Conservation (phyloP, 2,888 invertebrate genomes). For the Scotopteryx bipunctaria region DNA sequence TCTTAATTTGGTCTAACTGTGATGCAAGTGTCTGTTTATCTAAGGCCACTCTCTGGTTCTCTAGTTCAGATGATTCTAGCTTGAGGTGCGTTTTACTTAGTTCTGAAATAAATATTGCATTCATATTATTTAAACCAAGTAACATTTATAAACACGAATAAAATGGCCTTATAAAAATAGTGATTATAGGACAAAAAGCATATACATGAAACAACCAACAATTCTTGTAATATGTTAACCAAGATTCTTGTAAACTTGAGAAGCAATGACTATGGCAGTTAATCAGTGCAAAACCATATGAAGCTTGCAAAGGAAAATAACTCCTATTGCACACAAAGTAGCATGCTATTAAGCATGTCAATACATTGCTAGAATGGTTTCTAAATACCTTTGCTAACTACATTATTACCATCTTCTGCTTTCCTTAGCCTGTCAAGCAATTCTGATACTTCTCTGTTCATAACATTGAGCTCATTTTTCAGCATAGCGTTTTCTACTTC, state of each 20-base stretch:
- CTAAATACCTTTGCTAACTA: conserved; percentile 48
- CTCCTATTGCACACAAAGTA: not conserved
- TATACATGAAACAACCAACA: too few relatives aligned
- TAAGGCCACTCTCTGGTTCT: conserved; percentile 42
- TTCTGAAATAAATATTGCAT: conserved; percentile 43
- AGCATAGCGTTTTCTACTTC: conserved; percentile 76
- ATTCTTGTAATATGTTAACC: not conserved
- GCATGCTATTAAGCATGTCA: not conserved
- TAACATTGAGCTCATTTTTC: conserved; percentile 73
- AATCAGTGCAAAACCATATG: conserved; percentile 1
- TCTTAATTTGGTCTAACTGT: conserved; percentile 54
- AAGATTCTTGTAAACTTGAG: too few relatives aligned
- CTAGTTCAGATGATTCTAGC: conserved; percentile 46
- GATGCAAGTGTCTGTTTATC: conserved; percentile 52
- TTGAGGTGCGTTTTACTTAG: conserved; percentile 47
- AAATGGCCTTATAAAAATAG: too few relatives aligned
- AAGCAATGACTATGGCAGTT: not conserved
- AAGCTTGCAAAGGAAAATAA: not conserved
- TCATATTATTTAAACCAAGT: too few relatives aligned
- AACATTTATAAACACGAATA: too few relatives aligned
- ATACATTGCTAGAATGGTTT: conserved; percentile 1
- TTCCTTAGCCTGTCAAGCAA: conserved; percentile 57
- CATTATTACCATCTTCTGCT: conserved; percentile 69
- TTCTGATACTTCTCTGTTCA: conserved; percentile 67
- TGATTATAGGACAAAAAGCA: too few relatives aligned